phyloP scores from a whole-genome alignment of 2,113 vertebrate genomes.

The Prochilodus magdalenae region DNA sequence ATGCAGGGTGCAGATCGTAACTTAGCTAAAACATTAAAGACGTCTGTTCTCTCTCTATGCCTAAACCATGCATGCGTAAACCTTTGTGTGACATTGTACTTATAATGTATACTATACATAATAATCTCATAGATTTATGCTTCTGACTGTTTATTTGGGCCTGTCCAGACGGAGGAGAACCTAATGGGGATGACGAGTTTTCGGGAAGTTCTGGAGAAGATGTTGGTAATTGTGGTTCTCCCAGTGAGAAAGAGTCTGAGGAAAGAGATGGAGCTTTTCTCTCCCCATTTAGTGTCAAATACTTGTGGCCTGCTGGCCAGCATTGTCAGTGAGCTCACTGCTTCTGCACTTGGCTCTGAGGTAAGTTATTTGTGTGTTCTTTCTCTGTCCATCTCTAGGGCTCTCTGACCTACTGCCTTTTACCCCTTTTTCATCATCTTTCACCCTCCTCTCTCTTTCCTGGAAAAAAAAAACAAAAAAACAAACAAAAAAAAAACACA shows the following conservation, averaged over 20 bases:
- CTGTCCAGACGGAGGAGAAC: constrained; percentile 92
- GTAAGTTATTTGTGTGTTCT: constrained; percentile 70
- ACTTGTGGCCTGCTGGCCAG: constrained; percentile 95
- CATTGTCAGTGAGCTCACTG: constrained; percentile 96
- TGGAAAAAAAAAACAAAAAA: not conserved
- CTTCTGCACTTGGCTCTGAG: constrained; percentile 96
- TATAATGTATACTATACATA: no score
- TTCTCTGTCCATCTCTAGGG: constrained; percentile 34
- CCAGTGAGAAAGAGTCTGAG: constrained; percentile 94
- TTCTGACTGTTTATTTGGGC: not conserved
- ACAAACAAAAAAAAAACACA: no score
- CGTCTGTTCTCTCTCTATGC: no score
- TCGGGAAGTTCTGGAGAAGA: constrained; percentile 96
- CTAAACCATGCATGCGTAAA: no score
- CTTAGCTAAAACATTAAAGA: no score
- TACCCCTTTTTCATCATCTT: not conserved
- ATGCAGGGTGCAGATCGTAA: no score
- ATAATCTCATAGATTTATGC: no score
- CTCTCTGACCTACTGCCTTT: not conserved
- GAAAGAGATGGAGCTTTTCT: constrained; percentile 95
- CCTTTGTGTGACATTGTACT: no score
- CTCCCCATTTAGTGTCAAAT: constrained; percentile 95
- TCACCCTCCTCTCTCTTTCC: not conserved
- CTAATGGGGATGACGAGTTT: constrained; percentile 97
- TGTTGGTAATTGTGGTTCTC: constrained; percentile 96